Conservation (phyloP, 1,140 invertebrate species). For the Phortica variegata region DNA sequence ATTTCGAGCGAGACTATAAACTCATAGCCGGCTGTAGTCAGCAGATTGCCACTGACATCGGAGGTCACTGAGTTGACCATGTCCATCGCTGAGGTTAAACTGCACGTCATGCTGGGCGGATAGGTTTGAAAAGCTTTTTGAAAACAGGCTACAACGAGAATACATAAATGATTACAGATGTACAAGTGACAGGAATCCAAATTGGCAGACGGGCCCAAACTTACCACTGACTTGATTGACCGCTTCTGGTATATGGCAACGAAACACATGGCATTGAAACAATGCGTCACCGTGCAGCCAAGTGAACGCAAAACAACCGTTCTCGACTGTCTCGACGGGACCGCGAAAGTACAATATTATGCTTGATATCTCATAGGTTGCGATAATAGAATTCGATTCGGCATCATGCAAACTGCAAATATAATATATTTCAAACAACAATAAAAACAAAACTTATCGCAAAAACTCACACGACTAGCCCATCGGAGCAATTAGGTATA, state of each 20-base stretch:
- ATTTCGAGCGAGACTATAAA: conserved; percentile 69
- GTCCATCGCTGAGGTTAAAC: conserved; percentile 58
- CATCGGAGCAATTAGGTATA: conserved; percentile 86
- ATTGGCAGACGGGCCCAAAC: conserved; percentile 18
- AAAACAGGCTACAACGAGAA: conserved; percentile 75
- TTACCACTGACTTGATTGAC: conserved; percentile 74
- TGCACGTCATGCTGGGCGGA: conserved; percentile 73
- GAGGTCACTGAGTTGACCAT: conserved; percentile 54
- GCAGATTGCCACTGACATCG: conserved; percentile 57
- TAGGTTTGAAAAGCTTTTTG: conserved; percentile 87
- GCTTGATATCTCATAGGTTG: conserved; percentile 86
- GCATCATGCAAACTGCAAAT: conserved; percentile 80
- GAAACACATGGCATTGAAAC: conserved; percentile 96
- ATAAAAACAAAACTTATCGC: not conserved
- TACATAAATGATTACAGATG: not conserved
- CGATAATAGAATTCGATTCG: conserved; percentile 78
- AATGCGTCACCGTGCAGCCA: conserved; percentile 92
- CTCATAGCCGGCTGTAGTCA: conserved; percentile 52
- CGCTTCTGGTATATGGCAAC: conserved; percentile 96
- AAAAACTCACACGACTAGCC: conserved; percentile 71
- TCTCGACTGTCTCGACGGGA: conserved; percentile 76
- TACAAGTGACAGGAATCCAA: conserved; percentile 2
- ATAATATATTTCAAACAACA: not conserved
- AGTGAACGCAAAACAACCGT: conserved; percentile 95
- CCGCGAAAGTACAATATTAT: conserved; percentile 95